Evolutionary conservation across 2,888 invertebrate genomes (phyloP).

Genomic region (Acanthosepion esculentum): DNA sequence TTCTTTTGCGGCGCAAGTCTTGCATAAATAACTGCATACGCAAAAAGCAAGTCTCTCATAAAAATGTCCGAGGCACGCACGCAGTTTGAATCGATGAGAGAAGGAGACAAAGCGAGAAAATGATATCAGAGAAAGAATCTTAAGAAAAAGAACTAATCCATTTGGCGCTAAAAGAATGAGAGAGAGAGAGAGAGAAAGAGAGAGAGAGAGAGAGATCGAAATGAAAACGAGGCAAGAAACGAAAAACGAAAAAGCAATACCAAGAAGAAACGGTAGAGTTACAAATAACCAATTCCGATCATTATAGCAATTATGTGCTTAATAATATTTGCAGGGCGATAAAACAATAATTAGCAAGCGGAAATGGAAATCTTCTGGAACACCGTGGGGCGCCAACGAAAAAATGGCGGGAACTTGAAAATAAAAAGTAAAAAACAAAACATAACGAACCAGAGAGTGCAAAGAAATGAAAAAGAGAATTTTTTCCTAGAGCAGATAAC

Average conservation of each 20-base stretch:
- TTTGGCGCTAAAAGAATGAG: too few relatives aligned
- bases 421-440: neutral
- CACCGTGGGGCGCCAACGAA: neutral
- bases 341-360: neutral
- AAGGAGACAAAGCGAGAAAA: neutral
- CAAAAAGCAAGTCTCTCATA: too few relatives aligned
- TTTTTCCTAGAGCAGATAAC: neutral
- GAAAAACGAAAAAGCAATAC: neutral
- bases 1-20: too few relatives aligned
- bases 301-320: neutral
- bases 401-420: neutral
- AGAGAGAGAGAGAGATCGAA: neutral
- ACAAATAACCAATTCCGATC: neutral
- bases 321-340: neutral
- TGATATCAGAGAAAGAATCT: neutral
- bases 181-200: neutral
- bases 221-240: neutral
- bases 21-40: too few relatives aligned
- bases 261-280: neutral
- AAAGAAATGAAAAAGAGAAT: neutral
- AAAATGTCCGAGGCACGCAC: too few relatives aligned
- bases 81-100: neutral
- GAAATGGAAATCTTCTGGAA: neutral
- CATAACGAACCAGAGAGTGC: neutral
- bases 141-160: too few relatives aligned